These are phyloP conservation scores for Discoglossus pictus DNA, from an alignment of 2,797 vertebrate genomes.

Conservation along the genomic window DNA sequence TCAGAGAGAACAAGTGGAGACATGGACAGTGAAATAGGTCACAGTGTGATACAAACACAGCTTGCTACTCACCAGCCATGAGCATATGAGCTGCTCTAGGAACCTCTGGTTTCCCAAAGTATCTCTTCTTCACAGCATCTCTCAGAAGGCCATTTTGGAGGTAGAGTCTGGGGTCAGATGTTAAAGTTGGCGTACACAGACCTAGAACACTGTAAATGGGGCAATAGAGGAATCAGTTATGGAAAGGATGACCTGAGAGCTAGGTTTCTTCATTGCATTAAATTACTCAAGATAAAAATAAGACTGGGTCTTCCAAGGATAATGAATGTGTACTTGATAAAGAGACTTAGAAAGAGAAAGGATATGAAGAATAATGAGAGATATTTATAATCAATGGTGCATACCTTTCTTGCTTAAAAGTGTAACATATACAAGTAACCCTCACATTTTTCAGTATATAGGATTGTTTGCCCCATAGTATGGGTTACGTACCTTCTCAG, in stretches of 20 bases:
- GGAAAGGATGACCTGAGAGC: too few relatives aligned
- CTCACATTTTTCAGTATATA: neutral
- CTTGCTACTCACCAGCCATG: constrained; percentile 67
- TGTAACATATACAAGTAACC: too few relatives aligned
- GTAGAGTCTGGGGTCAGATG: constrained; percentile 67
- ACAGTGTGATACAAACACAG: neutral
- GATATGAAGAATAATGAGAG: too few relatives aligned
- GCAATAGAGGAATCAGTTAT: neutral
- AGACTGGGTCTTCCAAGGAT: too few relatives aligned
- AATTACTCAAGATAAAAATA: too few relatives aligned
- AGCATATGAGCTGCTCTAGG: constrained; percentile 70
- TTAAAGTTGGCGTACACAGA: constrained; percentile 60
- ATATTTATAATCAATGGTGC: too few relatives aligned
- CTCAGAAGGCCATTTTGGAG: constrained; percentile 72
- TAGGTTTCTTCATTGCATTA: too few relatives aligned
- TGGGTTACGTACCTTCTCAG: constrained; percentile 56
- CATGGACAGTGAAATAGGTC: neutral
- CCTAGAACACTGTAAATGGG: constrained; percentile 69
- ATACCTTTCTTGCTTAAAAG: too few relatives aligned
- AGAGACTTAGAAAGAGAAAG: neutral
- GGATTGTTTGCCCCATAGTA: neutral
- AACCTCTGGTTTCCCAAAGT: constrained; percentile 65
- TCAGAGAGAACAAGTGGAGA: neutral
- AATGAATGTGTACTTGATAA: too few relatives aligned
- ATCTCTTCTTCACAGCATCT: constrained; percentile 71